phyloP scores from a whole-genome alignment of 2,113 vertebrate genomes.

The Paradoxurus hermaphroditus region DNA sequence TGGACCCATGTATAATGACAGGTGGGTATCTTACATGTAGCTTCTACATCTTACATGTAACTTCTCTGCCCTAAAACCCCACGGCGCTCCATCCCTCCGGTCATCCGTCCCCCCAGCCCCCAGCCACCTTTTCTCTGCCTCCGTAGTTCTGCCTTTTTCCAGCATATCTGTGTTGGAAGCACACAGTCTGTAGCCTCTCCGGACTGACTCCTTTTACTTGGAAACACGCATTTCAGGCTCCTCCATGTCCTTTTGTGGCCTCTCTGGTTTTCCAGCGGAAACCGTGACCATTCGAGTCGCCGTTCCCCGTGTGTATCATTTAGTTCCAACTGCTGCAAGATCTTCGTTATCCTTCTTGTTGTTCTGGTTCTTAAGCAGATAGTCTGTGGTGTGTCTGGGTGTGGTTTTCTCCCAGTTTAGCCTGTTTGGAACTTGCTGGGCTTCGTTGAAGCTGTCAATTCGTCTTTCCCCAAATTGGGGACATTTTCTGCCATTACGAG shows the following conservation, averaged over 20 bases:
- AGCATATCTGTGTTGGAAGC: no score
- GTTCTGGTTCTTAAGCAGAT: not conserved
- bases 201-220: not conserved
- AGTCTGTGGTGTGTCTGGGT: not conserved
- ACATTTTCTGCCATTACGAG: not conserved
- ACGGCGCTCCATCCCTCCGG: fast-evolving
- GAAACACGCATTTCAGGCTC: not conserved
- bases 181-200: fast-evolving
- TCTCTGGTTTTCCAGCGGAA: not conserved
- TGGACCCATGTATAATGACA: fast-evolving
- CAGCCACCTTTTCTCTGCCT: no score
- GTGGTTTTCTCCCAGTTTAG: no score
- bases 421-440: not conserved
- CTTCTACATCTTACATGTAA: fast-evolving
- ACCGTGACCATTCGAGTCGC: fast-evolving
- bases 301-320: fast-evolving
- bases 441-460: not conserved
- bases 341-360: not conserved
- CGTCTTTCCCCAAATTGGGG: not conserved
- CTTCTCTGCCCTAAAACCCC: fast-evolving
- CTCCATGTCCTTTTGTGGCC: not conserved
- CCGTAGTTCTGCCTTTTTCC: not conserved
- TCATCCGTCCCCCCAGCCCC: not conserved
- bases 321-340: not conserved
- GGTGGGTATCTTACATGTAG: fast-evolving